phyloP scores from a whole-genome alignment of 2,113 vertebrate species.

The Phyllostomus hastatus region DNA sequence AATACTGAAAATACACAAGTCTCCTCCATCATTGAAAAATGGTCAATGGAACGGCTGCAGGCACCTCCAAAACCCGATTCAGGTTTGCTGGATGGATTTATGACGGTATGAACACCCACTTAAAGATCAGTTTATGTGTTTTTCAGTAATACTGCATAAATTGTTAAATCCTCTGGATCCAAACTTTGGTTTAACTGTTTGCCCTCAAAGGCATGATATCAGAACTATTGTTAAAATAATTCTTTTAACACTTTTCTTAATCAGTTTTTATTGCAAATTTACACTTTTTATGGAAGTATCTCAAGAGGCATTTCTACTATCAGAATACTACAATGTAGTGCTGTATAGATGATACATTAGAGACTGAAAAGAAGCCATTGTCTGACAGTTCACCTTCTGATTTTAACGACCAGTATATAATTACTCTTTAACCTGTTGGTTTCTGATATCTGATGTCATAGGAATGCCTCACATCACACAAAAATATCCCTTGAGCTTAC shows the following conservation, averaged over 20 bases:
- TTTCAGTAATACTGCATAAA: neutral
- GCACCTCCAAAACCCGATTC: conserved; percentile 98
- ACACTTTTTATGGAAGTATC: neutral
- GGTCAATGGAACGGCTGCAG: conserved; percentile 98
- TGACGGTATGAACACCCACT: conserved; percentile 91
- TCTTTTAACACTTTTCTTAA: neutral
- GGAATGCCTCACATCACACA: neutral
- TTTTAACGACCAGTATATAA: neutral
- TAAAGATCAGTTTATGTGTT: conserved; percentile 34
- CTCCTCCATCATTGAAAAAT: conserved; percentile 97
- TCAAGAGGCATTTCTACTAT: neutral
- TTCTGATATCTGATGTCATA: neutral
- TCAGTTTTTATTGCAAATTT: neutral
- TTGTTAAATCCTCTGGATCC: neutral
- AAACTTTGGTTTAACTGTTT: neutral
- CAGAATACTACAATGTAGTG: neutral
- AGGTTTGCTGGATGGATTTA: conserved; percentile 99
- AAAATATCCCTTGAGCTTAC: neutral
- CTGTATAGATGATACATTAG: neutral
- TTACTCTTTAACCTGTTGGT: neutral
- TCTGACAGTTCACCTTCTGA: neutral
- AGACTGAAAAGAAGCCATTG: neutral
- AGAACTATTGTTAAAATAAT: neutral
- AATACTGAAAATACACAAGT: conserved; percentile 98
- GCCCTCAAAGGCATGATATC: neutral